Conservation (phyloP, 2,797 vertebrate species). For the Coluber constrictor region DNA sequence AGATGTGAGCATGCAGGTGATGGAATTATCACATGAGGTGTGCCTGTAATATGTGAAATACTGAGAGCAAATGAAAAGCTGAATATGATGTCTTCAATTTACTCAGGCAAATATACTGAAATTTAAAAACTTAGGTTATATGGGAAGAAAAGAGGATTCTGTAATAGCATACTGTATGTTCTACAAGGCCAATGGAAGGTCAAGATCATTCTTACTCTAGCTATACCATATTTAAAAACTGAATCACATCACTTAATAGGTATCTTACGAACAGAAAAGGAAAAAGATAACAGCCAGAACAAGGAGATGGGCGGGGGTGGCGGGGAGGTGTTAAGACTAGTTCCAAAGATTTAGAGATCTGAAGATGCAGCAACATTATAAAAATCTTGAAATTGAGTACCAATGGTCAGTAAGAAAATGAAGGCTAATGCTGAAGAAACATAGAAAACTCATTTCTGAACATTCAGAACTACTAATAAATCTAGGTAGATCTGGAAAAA, state of each 20-base stretch:
- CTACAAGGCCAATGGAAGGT: slow-evolving; percentile 2
- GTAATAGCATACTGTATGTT: not conserved
- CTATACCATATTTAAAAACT: slow-evolving; percentile 3
- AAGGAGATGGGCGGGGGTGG: not conserved
- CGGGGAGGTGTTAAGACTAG: not conserved
- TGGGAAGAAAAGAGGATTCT: not conserved
- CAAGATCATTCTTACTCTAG: slow-evolving; percentile 23
- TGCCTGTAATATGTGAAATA: not conserved
- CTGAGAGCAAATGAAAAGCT: not conserved
- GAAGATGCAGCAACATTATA: slow-evolving; percentile 24
- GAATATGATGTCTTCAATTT: slow-evolving; percentile 1
- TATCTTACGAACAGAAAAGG: slow-evolving; percentile 21
- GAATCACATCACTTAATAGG: slow-evolving; percentile 22
- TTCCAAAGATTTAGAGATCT: slow-evolving; percentile 33
- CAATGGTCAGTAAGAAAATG: slow-evolving; percentile 25
- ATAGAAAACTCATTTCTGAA: slow-evolving; percentile 26
- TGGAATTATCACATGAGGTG: not conserved
- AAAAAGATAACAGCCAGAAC: not conserved
- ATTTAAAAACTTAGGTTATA: slow-evolving; percentile 32
- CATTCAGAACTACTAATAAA: slow-evolving; percentile 13
- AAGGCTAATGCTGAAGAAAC: slow-evolving; percentile 30
- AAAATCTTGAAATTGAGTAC: slow-evolving; percentile 38
- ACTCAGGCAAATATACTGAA: slow-evolving; percentile 31
- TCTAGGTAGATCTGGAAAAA: not conserved
- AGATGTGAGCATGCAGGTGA: not conserved